A percentile compares a stretch with the other conserved stretches of the same genome.
Conservation (phyloP, 2,113 vertebrate species). For the Rhinopomastus cyanomelas region DNA sequence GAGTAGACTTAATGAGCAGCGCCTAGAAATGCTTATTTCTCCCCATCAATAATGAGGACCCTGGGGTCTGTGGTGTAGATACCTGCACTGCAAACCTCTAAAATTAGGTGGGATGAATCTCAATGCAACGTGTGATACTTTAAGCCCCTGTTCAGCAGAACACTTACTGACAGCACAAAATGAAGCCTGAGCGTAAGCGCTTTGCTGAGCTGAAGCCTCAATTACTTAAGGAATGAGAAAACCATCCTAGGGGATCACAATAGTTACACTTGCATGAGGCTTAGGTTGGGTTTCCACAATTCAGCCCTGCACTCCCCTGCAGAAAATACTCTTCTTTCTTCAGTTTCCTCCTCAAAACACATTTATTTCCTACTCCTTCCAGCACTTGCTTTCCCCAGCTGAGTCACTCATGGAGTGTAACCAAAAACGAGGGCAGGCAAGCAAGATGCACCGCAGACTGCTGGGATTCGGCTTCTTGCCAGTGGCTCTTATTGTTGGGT, state of each 20-base stretch:
- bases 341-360: not conserved
- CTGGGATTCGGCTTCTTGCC: accelerated
- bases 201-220: conserved; percentile 18
- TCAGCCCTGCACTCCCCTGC: not conserved
- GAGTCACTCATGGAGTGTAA: not conserved
- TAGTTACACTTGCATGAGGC: not conserved
- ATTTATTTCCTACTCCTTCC: not conserved
- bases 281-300: not conserved
- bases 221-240: conserved; percentile 1
- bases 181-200: conserved; percentile 19
- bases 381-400: accelerated
- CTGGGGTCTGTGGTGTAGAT: not conserved
- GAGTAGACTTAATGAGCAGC: not conserved
- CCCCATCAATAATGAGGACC: not conserved
- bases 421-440: not conserved
- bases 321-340: not conserved
- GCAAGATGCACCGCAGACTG: not conserved
- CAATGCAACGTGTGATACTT: not conserved
- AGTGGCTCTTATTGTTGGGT: not conserved
- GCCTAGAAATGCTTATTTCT: not conserved
- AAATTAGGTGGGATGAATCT: conserved; percentile 16
- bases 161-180: conserved; percentile 17
- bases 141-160: conserved; percentile 9
- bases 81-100: not conserved
- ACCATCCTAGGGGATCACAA: not conserved